A percentile compares a stretch with the other conserved stretches of the same genome.
Evolutionary conservation across 2,797 vertebrate species (phyloP).

Genomic region (Vespertilio murinus): DNA sequence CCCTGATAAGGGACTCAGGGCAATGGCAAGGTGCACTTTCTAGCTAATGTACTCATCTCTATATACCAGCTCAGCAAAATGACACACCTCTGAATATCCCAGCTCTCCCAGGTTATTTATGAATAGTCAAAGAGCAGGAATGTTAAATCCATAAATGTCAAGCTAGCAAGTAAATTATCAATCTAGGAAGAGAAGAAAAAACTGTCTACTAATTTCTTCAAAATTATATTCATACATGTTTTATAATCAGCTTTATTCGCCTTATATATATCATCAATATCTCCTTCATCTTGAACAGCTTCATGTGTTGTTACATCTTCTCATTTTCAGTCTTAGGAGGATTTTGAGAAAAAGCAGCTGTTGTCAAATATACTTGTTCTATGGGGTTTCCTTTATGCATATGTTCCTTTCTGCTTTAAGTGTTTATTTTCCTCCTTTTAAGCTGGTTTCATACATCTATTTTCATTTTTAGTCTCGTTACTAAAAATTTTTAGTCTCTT

Average conservation of each 20-base stretch:
- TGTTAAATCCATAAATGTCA: constrained; percentile 12
- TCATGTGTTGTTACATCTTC: not conserved
- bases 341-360: not conserved
- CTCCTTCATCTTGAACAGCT: not conserved
- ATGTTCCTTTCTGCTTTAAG: not conserved
- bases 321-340: not conserved
- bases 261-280: not conserved
- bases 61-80: not conserved
- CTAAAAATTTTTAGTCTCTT: too few species aligned
- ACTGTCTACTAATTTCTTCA: not conserved
- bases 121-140: constrained; percentile 15
- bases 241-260: not conserved
- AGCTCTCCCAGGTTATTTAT: not conserved
- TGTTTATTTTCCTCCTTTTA: not conserved
- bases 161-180: constrained; percentile 18
- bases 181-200: constrained; percentile 33
- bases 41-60: not conserved
- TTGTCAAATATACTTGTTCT: not conserved
- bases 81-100: not conserved
- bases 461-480: not conserved
- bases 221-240: not conserved
- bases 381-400: not conserved
- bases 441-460: not conserved
- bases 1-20: not conserved
- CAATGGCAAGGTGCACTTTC: not conserved